Conservation (phyloP, 2,888 invertebrate species). For the Drosophila nr. fundita region DNA sequence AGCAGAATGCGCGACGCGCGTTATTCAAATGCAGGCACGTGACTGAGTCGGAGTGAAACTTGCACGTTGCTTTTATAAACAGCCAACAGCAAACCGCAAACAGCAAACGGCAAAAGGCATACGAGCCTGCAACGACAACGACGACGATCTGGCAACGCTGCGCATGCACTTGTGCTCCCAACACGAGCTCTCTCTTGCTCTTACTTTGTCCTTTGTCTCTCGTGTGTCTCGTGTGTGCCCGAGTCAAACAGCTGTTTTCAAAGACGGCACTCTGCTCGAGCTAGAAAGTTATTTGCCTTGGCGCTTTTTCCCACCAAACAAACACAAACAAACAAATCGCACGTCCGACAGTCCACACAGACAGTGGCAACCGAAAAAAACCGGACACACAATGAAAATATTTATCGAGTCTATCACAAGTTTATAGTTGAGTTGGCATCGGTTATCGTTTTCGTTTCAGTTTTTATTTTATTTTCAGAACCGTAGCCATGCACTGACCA, state of each 20-base stretch:
- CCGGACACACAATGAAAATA: conserved; percentile 8
- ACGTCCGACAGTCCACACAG: conserved; percentile 4
- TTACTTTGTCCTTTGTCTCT: conserved; percentile 9
- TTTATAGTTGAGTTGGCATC: conserved; percentile 25
- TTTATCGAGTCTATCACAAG: background rate
- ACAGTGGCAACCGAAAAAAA: conserved; percentile 1
- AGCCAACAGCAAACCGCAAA: conserved; percentile 21
- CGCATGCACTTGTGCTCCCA: conserved; percentile 49
- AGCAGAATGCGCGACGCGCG: conserved; percentile 57
- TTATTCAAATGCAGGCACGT: conserved; percentile 76
- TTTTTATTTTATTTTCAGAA: conserved; percentile 1
- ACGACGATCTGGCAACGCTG: conserved; percentile 69
- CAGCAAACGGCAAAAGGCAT: background rate
- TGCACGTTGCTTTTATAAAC: conserved; percentile 77
- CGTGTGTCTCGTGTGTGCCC: conserved; percentile 3
- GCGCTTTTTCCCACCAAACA: conserved; percentile 27
- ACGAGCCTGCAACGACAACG: conserved; percentile 4
- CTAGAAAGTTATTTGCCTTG: conserved; percentile 43
- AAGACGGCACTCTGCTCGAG: conserved; percentile 29
- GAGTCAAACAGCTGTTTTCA: conserved; percentile 56
- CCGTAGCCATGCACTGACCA: conserved; percentile 66
- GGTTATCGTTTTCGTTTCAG: conserved; percentile 9
- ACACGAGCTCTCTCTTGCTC: conserved; percentile 26
- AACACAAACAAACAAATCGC: conserved; percentile 31
- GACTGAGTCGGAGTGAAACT: conserved; percentile 69